phyloP scores from a whole-genome alignment of 2,888 invertebrate species.

The Theodoxus fluviatilis region DNA sequence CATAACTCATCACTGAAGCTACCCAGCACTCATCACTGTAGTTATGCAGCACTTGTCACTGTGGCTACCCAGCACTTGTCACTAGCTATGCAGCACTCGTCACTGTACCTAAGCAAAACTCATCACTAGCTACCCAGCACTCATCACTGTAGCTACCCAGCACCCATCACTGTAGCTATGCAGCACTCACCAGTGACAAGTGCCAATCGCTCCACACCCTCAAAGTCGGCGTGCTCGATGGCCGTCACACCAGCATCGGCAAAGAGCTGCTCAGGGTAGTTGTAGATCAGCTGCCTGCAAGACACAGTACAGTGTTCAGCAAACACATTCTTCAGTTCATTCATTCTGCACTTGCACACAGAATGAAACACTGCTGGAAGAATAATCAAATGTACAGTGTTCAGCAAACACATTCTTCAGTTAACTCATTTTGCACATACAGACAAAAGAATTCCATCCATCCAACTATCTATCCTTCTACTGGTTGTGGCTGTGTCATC shows the following conservation, averaged over 20 bases:
- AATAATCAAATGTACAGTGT: background rate
- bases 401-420: background rate
- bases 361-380: no score
- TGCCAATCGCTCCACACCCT: conserved; percentile 96
- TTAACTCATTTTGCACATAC: no score
- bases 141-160: conserved; percentile 10
- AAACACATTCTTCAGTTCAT: no score
- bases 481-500: no score
- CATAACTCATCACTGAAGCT: no score
- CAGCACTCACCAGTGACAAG: conserved; percentile 82
- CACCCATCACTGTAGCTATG: background rate
- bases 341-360: no score
- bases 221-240: conserved; percentile 99
- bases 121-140: background rate
- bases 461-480: no score
- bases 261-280: conserved; percentile 99
- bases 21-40: no score
- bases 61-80: no score
- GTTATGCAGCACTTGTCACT: no score
- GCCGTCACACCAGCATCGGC: conserved; percentile 99
- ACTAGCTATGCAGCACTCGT: no score
- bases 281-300: conserved; percentile 93
- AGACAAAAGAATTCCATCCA: no score
- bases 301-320: conserved; percentile 25
- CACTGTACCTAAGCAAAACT: background rate